Evolutionary conservation across 2,113 vertebrate genomes (phyloP).

Genomic region (Andinoacara biseriatus): DNA sequence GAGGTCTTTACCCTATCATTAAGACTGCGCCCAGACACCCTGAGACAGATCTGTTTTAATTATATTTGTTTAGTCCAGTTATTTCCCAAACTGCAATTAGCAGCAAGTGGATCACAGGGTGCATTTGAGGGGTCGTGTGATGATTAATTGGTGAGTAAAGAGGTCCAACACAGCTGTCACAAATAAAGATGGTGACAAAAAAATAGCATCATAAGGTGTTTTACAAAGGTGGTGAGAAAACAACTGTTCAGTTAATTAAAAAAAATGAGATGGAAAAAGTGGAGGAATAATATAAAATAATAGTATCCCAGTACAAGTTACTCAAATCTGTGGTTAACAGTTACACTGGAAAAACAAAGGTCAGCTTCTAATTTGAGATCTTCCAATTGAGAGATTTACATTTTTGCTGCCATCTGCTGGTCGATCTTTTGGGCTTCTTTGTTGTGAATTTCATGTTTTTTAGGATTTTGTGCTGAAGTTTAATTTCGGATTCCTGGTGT

Average conservation of each 20-base stretch:
- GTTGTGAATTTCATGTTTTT: background rate
- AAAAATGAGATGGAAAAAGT: no score
- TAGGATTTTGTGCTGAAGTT: background rate
- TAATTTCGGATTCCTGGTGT: fast-evolving
- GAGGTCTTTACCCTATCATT: background rate
- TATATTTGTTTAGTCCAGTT: no score
- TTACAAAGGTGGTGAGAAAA: background rate
- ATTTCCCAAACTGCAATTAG: no score
- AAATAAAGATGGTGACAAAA: background rate
- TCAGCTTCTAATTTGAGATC: background rate
- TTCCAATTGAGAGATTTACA: background rate
- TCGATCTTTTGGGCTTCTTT: background rate
- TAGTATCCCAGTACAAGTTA: background rate
- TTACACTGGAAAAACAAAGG: background rate
- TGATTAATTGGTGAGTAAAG: background rate
- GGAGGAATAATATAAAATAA: no score
- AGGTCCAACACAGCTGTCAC: background rate
- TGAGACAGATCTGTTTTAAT: no score
- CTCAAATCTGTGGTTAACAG: background rate
- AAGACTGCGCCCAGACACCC: no score
- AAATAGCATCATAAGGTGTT: background rate
- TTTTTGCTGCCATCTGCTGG: background rate
- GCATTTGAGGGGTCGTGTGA: background rate
- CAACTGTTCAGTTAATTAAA: no score
- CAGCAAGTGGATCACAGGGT: background rate